Evolutionary conservation across 2,888 invertebrate genomes (phyloP).

Genomic region (Himalopsyche tibetana): DNA sequence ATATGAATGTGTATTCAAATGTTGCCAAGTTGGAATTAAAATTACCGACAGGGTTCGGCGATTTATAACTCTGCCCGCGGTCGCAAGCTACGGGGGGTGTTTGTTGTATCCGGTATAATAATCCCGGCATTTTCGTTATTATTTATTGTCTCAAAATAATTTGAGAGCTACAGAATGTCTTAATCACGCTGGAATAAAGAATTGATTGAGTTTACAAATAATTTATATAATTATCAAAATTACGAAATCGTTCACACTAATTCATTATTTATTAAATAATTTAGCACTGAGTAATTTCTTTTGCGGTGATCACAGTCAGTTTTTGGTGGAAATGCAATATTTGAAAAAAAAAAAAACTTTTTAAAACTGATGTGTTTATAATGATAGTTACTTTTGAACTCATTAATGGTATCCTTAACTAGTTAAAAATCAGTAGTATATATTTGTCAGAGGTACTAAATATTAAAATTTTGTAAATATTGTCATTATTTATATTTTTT

Average conservation of each 20-base stretch:
- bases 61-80: constrained; percentile 38
- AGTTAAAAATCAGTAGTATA: too few species aligned
- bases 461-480: too few species aligned
- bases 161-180: not conserved
- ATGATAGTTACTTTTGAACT: too few species aligned
- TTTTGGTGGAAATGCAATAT: too few species aligned
- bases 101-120: not conserved
- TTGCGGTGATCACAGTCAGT: too few species aligned
- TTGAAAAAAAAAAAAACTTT: too few species aligned
- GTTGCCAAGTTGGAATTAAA: constrained; percentile 45
- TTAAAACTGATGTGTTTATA: too few species aligned
- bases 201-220: not conserved
- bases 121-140: not conserved
- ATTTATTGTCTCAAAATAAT: constrained; percentile 5
- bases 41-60: constrained; percentile 38
- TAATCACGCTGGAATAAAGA: not conserved
- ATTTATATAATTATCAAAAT: too few species aligned
- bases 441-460: too few species aligned
- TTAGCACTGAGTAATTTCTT: too few species aligned
- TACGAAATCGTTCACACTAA: not conserved
- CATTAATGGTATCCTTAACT: too few species aligned
- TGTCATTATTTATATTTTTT: too few species aligned
- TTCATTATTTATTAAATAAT: not conserved
- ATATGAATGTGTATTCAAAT: constrained; percentile 45
- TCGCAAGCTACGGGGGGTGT: constrained; percentile 18